Evolutionary conservation across 2,113 vertebrate species (phyloP).

Genomic region (Oncorhynchus nerka): DNA sequence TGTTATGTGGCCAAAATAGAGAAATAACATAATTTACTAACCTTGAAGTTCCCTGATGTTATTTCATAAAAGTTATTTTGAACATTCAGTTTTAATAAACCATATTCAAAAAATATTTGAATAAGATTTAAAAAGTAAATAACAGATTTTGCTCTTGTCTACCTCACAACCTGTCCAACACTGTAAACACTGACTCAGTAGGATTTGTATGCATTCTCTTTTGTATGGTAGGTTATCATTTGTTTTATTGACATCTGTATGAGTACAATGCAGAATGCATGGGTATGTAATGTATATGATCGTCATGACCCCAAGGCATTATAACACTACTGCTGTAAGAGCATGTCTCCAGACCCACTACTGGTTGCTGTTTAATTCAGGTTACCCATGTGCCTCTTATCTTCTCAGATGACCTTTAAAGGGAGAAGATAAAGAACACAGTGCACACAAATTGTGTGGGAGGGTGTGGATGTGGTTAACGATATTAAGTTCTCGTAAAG

Average conservation of each 20-base stretch:
- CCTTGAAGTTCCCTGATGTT: no score
- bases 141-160: neutral
- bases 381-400: slow-evolving; percentile 65
- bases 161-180: neutral
- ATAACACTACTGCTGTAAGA: neutral
- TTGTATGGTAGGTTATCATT: neutral
- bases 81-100: no score
- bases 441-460: slow-evolving; percentile 71
- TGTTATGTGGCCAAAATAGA: no score
- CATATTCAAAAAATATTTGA: neutral
- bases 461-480: slow-evolving; percentile 76
- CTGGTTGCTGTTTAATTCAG: slow-evolving; percentile 53
- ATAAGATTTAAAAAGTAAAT: neutral
- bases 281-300: neutral
- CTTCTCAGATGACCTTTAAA: slow-evolving; percentile 77
- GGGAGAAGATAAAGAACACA: slow-evolving; percentile 69
- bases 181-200: neutral
- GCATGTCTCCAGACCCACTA: slow-evolving; percentile 35
- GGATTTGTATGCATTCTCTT: neutral
- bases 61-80: no score
- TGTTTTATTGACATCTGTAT: slow-evolving; percentile 3
- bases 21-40: no score
- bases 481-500: slow-evolving; percentile 74
- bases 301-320: no score
- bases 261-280: neutral